Evolutionary conservation across 2,888 invertebrate genomes (phyloP), one percentile per base, ranked within the genome.

Genomic region (Lasioglossum leucozonium): DNA sequence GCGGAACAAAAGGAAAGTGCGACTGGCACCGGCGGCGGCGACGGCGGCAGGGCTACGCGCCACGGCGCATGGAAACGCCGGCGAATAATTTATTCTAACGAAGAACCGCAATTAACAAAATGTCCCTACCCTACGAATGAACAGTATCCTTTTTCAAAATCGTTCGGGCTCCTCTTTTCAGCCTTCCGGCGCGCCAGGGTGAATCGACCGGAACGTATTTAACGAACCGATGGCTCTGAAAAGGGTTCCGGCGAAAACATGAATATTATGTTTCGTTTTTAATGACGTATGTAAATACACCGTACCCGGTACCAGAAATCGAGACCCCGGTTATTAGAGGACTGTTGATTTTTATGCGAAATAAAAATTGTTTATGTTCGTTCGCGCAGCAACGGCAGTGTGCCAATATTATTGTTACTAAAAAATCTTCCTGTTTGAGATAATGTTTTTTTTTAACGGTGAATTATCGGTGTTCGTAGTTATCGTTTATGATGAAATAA

Each of bases 41-140:
- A 55, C 74, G 72, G 65, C 65, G 34, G 75, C 11, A 11, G 69
- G 69, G 69, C n/a, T 11, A 2, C 18, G 34, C 34, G 34, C 2
- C 34, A 3, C 34, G 34, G 51, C 40, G 86, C 69, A 34, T 76
- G 58, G 71, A 79, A 85, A 81, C 71, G 79, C 47, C 30, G 72
- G 65, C 69, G 80, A 82, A 87, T 89, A 87, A 89, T 88, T 88
- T 87, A 87, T 84, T 86, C 75, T 79, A 82, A 82, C 82, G 86
- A 82, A 82, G 86, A 82, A 86, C 77, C 79, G 79, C 86, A 85
- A 85, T 85, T 85, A 85, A 85, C 86, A 85, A 85, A 85, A 74
- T 74, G 85, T 85, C 85, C 65, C 44, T 34, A 40, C 76, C 55
- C 69, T 80, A 75, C 55, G 75, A 84, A 84, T 42, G 85, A 37